phyloP scores from a whole-genome alignment of 2,888 invertebrate genomes.

The Mechanitis mazaeus region DNA sequence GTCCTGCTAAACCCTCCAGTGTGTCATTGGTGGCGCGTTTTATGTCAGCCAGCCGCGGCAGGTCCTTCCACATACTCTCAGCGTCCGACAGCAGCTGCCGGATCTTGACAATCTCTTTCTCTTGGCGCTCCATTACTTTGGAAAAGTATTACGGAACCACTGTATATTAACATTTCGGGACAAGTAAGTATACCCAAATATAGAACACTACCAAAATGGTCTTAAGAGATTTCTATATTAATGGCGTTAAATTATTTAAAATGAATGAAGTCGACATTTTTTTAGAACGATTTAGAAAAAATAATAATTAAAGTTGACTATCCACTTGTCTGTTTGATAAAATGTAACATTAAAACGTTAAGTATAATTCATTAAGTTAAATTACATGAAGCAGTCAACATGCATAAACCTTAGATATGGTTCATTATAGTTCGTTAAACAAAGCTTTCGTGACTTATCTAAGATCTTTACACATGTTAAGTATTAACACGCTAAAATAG shows the following conservation, averaged over 20 bases:
- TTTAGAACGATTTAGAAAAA: not conserved
- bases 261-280: no score
- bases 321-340: no score
- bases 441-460: conserved; percentile 14
- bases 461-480: not conserved
- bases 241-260: no score
- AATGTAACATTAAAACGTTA: not conserved
- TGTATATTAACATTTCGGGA: not conserved
- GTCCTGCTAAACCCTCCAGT: conserved; percentile 71
- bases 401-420: conserved; percentile 16
- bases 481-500: conserved; percentile 4
- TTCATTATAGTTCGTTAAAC: conserved; percentile 11
- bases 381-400: no score
- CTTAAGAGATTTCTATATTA: no score
- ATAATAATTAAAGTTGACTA: not conserved
- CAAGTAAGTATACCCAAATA: not conserved
- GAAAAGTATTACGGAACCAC: not conserved
- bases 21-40: conserved; percentile 79
- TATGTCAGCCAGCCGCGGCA: conserved; percentile 73
- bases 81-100: conserved; percentile 58
- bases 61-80: conserved; percentile 68
- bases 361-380: no score
- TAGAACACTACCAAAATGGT: not conserved
- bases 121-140: conserved; percentile 68
- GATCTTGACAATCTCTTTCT: conserved; percentile 61